phyloP scores from a whole-genome alignment of 2,113 vertebrate species.

The Alaudala cheleensis region DNA sequence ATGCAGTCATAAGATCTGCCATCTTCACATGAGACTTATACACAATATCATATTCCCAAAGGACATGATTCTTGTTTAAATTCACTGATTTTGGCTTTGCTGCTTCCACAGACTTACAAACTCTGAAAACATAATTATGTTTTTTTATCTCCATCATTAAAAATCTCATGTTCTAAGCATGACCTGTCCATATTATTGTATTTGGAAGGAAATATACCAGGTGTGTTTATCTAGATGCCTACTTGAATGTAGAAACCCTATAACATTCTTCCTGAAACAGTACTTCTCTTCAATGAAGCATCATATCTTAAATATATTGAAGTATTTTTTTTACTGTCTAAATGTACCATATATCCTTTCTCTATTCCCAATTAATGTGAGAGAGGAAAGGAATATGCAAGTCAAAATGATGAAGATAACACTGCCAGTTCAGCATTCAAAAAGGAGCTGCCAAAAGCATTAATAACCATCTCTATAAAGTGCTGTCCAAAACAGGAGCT shows the following conservation, averaged over 20 bases:
- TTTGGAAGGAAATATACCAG: not conserved
- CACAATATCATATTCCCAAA: not conserved
- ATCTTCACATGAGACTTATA: rapidly evolving
- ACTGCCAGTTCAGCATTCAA: not conserved
- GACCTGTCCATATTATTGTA: not conserved
- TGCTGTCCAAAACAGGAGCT: not conserved
- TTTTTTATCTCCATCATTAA: not conserved
- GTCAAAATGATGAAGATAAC: not conserved
- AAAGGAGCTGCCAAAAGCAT: not conserved
- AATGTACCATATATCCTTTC: not conserved
- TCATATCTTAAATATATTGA: not conserved
- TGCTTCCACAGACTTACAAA: not conserved
- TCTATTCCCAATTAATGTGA: not conserved
- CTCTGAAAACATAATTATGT: not conserved
- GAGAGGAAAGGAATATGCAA: not conserved
- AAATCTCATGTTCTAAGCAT: not conserved
- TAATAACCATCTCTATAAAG: not conserved
- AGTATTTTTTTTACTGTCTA: not conserved
- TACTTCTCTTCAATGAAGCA: not conserved
- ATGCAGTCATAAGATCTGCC: not conserved
- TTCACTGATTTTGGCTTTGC: not conserved
- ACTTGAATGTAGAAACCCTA: not conserved
- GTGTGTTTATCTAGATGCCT: not conserved
- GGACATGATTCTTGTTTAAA: not conserved
- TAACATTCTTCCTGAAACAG: not conserved